Conservation (phyloP, 2,888 invertebrate genomes). For the Ormia ochracea region DNA sequence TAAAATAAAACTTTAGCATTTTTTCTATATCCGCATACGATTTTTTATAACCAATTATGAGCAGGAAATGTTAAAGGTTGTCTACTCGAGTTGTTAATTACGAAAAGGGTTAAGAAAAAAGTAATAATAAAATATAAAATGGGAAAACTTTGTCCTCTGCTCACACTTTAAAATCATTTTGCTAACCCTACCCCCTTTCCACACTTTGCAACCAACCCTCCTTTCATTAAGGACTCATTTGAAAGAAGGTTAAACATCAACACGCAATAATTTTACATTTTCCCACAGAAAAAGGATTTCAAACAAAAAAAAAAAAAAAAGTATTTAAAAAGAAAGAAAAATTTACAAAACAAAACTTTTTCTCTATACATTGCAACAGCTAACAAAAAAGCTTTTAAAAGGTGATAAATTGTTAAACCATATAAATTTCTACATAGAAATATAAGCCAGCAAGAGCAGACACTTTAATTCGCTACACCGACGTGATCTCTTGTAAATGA, state of each 20-base stretch:
- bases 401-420: slow-evolving; percentile 29
- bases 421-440: background rate
- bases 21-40: slow-evolving; percentile 1
- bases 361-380: background rate
- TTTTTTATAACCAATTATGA: slow-evolving; percentile 55
- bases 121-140: slow-evolving; percentile 18
- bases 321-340: background rate
- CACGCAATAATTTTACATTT: slow-evolving; percentile 42
- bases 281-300: background rate
- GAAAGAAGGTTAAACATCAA: slow-evolving; percentile 27
- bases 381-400: slow-evolving; percentile 15
- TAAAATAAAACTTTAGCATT: slow-evolving; percentile 31
- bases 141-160: background rate
- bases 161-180: background rate
- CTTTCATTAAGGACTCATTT: slow-evolving; percentile 1
- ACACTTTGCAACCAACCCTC: background rate
- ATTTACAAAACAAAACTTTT: background rate
- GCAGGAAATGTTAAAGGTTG: slow-evolving; percentile 54
- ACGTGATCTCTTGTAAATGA: no score
- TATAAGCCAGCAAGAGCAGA: background rate
- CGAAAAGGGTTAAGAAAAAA: slow-evolving; percentile 23
- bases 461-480: background rate
- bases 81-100: slow-evolving; percentile 57
- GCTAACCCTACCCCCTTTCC: background rate
- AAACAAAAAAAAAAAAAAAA: background rate